Evolutionary conservation across 2,797 vertebrate genomes (phyloP).

Genomic region (Megalops cyprinoides): DNA sequence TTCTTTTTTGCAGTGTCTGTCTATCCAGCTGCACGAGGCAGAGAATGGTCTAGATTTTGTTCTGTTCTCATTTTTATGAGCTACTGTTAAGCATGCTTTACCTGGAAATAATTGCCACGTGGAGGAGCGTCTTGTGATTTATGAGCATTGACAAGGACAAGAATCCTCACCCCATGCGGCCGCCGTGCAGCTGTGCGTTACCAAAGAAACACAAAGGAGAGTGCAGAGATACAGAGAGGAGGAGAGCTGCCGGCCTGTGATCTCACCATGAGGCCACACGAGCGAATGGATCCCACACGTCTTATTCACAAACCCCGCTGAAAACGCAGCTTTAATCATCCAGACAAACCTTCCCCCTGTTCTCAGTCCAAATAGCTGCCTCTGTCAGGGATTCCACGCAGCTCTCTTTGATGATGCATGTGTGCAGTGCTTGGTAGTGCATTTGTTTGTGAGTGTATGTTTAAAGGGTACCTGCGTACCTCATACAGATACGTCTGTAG

Average conservation of each 20-base stretch:
- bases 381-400: no score
- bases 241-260: constrained; percentile 3
- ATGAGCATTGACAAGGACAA: constrained; percentile 19
- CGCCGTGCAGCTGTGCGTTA: background rate
- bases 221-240: background rate
- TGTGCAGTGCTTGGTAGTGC: no score
- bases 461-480: no score
- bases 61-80: background rate
- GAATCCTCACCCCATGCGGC: constrained; percentile 12
- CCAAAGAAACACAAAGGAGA: background rate
- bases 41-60: background rate
- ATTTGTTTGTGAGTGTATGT: background rate
- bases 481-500: no score
- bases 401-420: no score
- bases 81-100: background rate
- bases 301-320: background rate
- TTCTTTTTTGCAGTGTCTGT: no score
- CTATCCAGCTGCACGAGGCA: background rate
- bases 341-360: background rate
- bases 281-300: constrained; percentile 17
- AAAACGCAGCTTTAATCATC: constrained; percentile 29
- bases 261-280: background rate
- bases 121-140: constrained; percentile 5
- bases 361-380: no score
- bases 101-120: constrained; percentile 16